Evolutionary conservation across 2,888 invertebrate species (phyloP), one percentile per base, ranked within the genome.

Genomic region (Aelia acuminata): DNA sequence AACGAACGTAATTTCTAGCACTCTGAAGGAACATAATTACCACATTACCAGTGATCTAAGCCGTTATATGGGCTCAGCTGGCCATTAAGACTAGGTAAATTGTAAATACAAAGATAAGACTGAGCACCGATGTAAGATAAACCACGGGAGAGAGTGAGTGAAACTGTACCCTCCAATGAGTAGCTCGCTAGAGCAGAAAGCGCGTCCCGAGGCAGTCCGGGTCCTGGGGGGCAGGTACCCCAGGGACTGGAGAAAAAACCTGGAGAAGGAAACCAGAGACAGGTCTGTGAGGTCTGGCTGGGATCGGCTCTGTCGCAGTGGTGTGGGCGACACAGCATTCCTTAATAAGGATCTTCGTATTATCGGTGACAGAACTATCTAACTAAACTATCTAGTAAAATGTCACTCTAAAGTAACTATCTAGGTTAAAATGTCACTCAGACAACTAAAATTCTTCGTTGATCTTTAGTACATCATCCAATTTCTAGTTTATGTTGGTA

Each of bases 231-330:
- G 43, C 80, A 80, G 43, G 80, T 80, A 80, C 80, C 43, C 80
- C 11, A 39, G 80, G 80, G 80, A 80, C 43, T n/a, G 43, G 39
- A 43, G 43, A 80, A 80, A 80, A 70, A 75, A 80, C 22, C n/a
- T 39, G 39, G 80, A 43, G 80, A 43, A 80, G 80, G 80, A 80
- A 80, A 80, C 80, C 80, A 80, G 80, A 80, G 43, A 80, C 80
- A 39, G 80, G 22, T 35, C n/a, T 39, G 22, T 26, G 63, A 31
- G n/a, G n/a, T n/a, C n/a, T n/a, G n/a, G 20, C 31, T 31, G 63
- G 63, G 31, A 31, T 31, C 63, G 18, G n/a, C 13, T 26, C 26
- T 15, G 15, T 31, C 15, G 26, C 4, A n/a, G n/a, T n/a, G n/a
- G n/a, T n/a, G n/a, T n/a, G n/a, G 15, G 4, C 1, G 20, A 1